phyloP scores from a whole-genome alignment of 2,888 invertebrate genomes.

The Lepidochitona cinerea region DNA sequence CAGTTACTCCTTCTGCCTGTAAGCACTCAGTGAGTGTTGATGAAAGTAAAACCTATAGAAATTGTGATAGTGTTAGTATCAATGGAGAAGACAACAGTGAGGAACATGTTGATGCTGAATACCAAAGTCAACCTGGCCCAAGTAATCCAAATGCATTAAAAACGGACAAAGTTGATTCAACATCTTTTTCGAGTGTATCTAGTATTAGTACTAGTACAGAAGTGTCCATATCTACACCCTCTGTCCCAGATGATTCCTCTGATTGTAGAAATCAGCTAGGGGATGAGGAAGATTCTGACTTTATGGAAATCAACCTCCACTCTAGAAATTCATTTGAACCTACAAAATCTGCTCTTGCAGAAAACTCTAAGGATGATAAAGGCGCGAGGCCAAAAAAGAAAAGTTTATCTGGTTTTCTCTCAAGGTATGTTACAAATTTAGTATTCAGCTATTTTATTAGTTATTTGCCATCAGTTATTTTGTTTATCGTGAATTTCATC shows the following conservation, averaged over 20 bases:
- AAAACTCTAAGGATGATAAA: conserved; percentile 53
- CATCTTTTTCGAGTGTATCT: conserved; percentile 58
- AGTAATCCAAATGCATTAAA: not conserved
- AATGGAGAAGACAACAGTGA: conserved; percentile 5
- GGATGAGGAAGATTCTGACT: conserved; percentile 61
- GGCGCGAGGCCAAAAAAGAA: conserved; percentile 51
- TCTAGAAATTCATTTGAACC: conserved; percentile 60
- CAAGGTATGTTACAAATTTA: too few relatives aligned
- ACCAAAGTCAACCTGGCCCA: conserved; percentile 8
- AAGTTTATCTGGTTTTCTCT: conserved; percentile 46
- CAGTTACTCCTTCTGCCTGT: not conserved
- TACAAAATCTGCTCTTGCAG: conserved; percentile 49
- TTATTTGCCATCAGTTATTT: too few relatives aligned
- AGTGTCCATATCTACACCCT: conserved; percentile 60
- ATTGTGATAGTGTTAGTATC: conserved; percentile 4
- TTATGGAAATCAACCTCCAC: conserved; percentile 64
- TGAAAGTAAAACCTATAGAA: not conserved
- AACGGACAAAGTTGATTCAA: conserved; percentile 19
- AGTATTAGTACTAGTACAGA: conserved; percentile 65
- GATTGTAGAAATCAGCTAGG: conserved; percentile 47
- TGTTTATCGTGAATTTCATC: too few relatives aligned
- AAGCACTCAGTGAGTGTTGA: not conserved
- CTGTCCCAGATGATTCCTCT: conserved; percentile 49
- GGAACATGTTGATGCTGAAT: conserved; percentile 7
- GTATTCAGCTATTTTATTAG: too few relatives aligned